Conservation (phyloP, 2,797 vertebrate species). For the Brachyrhaphis roseni region DNA sequence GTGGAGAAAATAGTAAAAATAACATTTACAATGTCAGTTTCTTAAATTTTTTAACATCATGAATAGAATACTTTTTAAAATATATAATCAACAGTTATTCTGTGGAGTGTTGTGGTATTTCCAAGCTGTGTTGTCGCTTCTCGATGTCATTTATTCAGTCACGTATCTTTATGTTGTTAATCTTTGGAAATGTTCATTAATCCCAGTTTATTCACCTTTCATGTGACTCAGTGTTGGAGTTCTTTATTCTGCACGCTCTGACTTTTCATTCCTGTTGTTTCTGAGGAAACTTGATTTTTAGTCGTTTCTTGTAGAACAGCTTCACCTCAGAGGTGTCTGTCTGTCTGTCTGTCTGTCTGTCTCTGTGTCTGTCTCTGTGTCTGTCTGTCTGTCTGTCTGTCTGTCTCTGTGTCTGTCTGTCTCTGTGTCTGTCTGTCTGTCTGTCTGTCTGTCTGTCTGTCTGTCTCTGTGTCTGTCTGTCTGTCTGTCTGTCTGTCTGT, state of each 20-base stretch:
- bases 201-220: background rate
- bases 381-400: slow-evolving; percentile 11
- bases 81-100: background rate
- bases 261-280: background rate
- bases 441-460: slow-evolving; percentile 23
- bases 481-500: slow-evolving; percentile 29
- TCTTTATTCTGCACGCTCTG: background rate
- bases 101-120: background rate
- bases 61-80: background rate
- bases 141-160: background rate
- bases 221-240: background rate
- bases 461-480: slow-evolving; percentile 26
- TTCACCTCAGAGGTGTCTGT: slow-evolving; percentile 16
- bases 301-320: slow-evolving; percentile 20
- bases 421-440: too few species aligned
- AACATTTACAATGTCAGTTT: too few species aligned
- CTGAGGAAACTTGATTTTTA: background rate
- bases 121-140: background rate
- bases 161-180: background rate
- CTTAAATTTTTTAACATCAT: too few species aligned
- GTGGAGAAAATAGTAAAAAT: too few species aligned
- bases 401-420: too few species aligned
- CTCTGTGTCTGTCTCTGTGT: slow-evolving; percentile 29
- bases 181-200: background rate
- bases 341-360: slow-evolving; percentile 40